Base-by-base conservation (phyloP, 2,888 invertebrate species). In the Folsomia candida region DNA sequence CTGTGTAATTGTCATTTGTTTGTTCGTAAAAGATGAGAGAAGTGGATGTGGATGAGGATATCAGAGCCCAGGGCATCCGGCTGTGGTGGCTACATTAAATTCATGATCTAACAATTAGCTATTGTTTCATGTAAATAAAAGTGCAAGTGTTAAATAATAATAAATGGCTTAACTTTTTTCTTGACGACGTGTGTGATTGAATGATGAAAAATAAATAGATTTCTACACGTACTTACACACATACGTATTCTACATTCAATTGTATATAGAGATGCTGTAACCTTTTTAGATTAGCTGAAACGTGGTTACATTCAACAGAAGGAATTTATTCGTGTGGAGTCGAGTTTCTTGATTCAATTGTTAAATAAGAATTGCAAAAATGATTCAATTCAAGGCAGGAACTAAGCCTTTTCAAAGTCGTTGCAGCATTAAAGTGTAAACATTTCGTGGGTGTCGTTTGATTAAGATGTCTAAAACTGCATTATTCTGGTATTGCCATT, bases 81-180 rank as follows among this genome's bases (percentile, higher is more conserved):
- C 27, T 62, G 27, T 37, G 37, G n/a, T n/a, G n/a, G n/a, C n/a
- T n/a, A n/a, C n/a, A n/a, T 59, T 29, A 27, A n/a, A 14, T 26
- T 59, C 18, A 18, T 18, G 18, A 59, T 24, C 59, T 29, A 29
- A 62, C 62, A 62, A 62, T 62, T 37, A 29, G 3, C 27, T n/a
- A 28, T 62, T 62, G 62, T 62, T 62, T 62, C 20, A 29, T 22
- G 27, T 29, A 62, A 62, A 62, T 62, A 37, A 62, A 62, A 62
- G 62, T 62, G 62, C 62, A 62, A 62, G 62, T 27, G 9, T 11
- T 47, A 47, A 47, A 47, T 47, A 47, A 9, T 11, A 11, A 47
- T 9, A 47, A 11, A 47, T 47, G 18, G 18, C 47, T 47, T 9
- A 47, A 47, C 47, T 47, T 11, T 9, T 47, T 47, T 18, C 47